phyloP scores from a whole-genome alignment of 2,797 vertebrate species.

The Cirrhinus molitorella region DNA sequence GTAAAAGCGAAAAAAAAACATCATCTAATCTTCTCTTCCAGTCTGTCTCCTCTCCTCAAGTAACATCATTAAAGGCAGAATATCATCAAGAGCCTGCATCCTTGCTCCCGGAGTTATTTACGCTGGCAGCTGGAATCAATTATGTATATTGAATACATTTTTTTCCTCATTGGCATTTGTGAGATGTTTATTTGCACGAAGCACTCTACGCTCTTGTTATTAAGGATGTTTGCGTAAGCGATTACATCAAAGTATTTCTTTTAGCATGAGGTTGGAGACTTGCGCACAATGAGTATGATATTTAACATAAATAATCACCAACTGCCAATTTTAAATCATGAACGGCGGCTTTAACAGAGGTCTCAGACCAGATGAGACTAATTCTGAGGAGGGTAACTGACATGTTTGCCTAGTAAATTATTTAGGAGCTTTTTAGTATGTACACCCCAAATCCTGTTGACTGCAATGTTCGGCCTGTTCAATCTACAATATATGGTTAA shows the following conservation, averaged over 20 bases:
- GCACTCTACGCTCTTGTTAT: conserved; percentile 48
- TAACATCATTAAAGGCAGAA: conserved; percentile 52
- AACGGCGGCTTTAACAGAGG: neutral
- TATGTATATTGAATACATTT: conserved; percentile 59
- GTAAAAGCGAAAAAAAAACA: conserved; percentile 32
- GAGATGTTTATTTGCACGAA: conserved; percentile 54
- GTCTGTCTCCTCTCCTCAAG: conserved; percentile 35
- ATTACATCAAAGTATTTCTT: conserved; percentile 43
- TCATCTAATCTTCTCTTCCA: conserved; percentile 43
- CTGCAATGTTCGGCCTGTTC: neutral
- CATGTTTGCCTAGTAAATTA: neutral
- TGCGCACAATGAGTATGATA: neutral
- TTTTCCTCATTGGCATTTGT: conserved; percentile 52
- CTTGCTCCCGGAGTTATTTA: conserved; percentile 42
- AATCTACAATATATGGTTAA: neutral
- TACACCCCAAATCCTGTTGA: neutral
- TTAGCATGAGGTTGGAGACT: conserved; percentile 27
- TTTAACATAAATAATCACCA: conserved; percentile 13
- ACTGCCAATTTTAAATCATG: neutral
- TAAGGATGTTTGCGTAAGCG: conserved; percentile 17
- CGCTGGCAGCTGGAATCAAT: conserved; percentile 62
- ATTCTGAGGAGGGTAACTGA: neutral
- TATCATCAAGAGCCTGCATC: conserved; percentile 49
- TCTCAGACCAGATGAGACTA: neutral
- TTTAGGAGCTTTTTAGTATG: neutral